Evolutionary conservation across 2,113 vertebrate species (phyloP).

Genomic region (Cranoglanis bouderius): DNA sequence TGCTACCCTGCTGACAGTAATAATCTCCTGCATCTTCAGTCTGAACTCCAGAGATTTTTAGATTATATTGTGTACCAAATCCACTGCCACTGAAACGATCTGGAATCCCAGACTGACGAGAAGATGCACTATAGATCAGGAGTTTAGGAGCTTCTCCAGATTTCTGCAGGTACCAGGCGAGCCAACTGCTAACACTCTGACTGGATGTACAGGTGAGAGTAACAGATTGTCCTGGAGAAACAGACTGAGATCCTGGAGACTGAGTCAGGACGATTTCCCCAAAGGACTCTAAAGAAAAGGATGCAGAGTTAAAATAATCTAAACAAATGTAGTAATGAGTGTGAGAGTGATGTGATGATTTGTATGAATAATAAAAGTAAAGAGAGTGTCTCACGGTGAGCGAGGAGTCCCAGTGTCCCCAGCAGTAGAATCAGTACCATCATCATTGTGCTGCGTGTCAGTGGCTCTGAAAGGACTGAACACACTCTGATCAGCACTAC

Average conservation of each 20-base stretch:
- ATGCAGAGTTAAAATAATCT: background rate
- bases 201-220: conserved; percentile 30
- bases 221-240: conserved; percentile 40
- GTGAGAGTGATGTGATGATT: conserved; percentile 3
- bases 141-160: conserved; percentile 8
- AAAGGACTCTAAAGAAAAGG: conserved; percentile 19
- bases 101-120: background rate
- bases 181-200: background rate
- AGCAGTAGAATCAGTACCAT: conserved; percentile 27
- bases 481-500: conserved; percentile 39
- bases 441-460: conserved; percentile 45
- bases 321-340: background rate
- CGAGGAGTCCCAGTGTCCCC: conserved; percentile 33
- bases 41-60: conserved; percentile 9
- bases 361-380: background rate
- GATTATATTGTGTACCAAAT: background rate
- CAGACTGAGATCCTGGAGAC: conserved; percentile 42
- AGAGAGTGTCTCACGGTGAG: conserved; percentile 24
- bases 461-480: conserved; percentile 45
- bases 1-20: background rate
- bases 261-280: conserved; percentile 57
- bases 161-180: background rate
- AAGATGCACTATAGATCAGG: background rate
- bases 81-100: conserved; percentile 9
- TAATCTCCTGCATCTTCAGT: conserved; percentile 5